Percentiles rank a stretch among this genome's conserved stretches.
Conservation (phyloP, 2,113 vertebrate species). For the Callopanchax toddi region DNA sequence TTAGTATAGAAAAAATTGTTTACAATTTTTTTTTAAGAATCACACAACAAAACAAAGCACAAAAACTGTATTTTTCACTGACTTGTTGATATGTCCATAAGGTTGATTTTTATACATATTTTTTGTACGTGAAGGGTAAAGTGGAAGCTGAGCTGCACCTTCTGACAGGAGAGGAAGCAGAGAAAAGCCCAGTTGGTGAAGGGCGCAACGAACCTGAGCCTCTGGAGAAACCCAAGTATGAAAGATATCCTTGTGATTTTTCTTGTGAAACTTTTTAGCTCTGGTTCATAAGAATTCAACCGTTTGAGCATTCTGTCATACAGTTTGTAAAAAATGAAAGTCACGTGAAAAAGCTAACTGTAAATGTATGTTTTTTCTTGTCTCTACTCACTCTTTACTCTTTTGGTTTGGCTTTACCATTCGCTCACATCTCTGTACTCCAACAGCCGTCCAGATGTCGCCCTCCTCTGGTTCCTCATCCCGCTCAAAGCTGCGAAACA, state of each 20-base stretch:
- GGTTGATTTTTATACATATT: too few species aligned
- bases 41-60: too few species aligned
- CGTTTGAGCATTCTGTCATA: not conserved
- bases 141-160: constrained; percentile 97
- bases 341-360: too few species aligned
- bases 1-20: too few species aligned
- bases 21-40: too few species aligned
- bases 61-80: too few species aligned
- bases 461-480: constrained; percentile 98
- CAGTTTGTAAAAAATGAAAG: too few species aligned
- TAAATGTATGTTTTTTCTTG: too few species aligned
- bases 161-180: constrained; percentile 92
- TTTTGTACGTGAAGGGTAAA: constrained; percentile 86
- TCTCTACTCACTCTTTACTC: too few species aligned
- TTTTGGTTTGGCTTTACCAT: not conserved
- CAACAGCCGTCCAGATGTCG: constrained; percentile 90
- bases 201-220: constrained; percentile 96
- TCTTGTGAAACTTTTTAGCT: not conserved
- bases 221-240: constrained; percentile 98
- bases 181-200: constrained; percentile 92
- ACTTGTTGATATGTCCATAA: too few species aligned
- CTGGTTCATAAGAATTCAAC: not conserved
- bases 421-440: constrained; percentile 28
- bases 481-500: constrained; percentile 92
- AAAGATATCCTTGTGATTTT: constrained; percentile 14